A percentile compares a stretch with the other conserved stretches of the same genome.
These are phyloP conservation scores for Coryphaenoides rupestris DNA, from an alignment of 2,113 vertebrate species.

Conservation along the genomic window DNA sequence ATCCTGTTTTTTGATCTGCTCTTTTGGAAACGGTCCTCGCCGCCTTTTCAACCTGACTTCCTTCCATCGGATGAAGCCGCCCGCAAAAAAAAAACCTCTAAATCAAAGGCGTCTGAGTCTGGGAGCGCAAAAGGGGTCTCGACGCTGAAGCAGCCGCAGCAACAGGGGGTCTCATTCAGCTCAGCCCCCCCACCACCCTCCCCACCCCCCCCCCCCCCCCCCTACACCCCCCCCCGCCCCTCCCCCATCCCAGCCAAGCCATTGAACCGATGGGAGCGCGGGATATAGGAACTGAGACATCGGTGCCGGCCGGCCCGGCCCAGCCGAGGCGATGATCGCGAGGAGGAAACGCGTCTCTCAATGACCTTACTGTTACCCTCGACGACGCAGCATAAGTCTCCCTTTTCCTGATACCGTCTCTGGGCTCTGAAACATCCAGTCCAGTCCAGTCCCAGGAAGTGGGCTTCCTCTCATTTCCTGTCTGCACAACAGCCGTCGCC, in stretches of 20 bases:
- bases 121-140: conserved; percentile 50
- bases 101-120: conserved; percentile 62
- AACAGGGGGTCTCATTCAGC: conserved; percentile 68
- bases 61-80: conserved; percentile 71
- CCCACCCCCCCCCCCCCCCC: not conserved
- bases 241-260: conserved; percentile 43
- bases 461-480: conserved; percentile 97
- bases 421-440: conserved; percentile 92
- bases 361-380: conserved; percentile 98
- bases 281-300: conserved; percentile 74
- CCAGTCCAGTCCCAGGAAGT: conserved; percentile 91
- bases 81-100: conserved; percentile 45
- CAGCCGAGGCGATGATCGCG: conserved; percentile 55
- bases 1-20: conserved; percentile 63
- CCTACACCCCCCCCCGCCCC: too few relatives aligned
- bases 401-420: conserved; percentile 88
- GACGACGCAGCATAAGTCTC: conserved; percentile 78
- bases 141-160: conserved; percentile 50
- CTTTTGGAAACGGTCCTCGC: conserved; percentile 57
- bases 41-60: conserved; percentile 66
- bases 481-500: conserved; percentile 91
- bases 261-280: conserved; percentile 65
- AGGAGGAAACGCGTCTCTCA: conserved; percentile 77
- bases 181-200: conserved; percentile 4
- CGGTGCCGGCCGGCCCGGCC: conserved; percentile 37